Conservation (phyloP, 2,113 vertebrate species). For the Halichoeres trimaculatus region DNA sequence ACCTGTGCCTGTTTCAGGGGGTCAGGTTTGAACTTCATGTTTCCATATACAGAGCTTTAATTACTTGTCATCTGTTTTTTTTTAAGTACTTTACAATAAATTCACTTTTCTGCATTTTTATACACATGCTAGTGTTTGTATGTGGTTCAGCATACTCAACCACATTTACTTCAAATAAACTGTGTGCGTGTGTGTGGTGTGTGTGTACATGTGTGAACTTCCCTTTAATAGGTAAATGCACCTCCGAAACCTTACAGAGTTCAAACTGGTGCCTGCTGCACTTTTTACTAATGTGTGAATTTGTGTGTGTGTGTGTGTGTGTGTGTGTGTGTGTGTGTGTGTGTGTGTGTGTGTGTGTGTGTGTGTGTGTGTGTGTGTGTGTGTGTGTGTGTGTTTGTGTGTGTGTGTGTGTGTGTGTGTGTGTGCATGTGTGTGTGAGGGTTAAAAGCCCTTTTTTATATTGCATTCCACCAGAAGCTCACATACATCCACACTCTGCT, state of each 20-base stretch:
- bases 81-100: neutral
- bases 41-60: neutral
- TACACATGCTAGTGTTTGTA: neutral
- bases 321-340: slow-evolving; percentile 33
- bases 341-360: slow-evolving; percentile 34
- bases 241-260: slow-evolving; percentile 44
- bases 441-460: slow-evolving; percentile 52
- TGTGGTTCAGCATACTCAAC: neutral
- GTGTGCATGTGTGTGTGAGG: too few species aligned
- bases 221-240: slow-evolving; percentile 54
- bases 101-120: neutral
- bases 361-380: slow-evolving; percentile 15
- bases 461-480: slow-evolving; percentile 61
- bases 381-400: slow-evolving; percentile 35
- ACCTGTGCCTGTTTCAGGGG: slow-evolving; percentile 35
- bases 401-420: too few species aligned
- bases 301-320: slow-evolving; percentile 12
- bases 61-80: neutral
- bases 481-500: slow-evolving; percentile 43
- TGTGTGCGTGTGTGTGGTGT: slow-evolving; percentile 11
- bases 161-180: neutral
- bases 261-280: slow-evolving; percentile 65
- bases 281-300: slow-evolving; percentile 45
- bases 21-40: slow-evolving; percentile 3
- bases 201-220: neutral